These are phyloP conservation scores for Pachypsylla venusta DNA, from an alignment of 1,140 invertebrate species.

Conservation along the genomic window DNA sequence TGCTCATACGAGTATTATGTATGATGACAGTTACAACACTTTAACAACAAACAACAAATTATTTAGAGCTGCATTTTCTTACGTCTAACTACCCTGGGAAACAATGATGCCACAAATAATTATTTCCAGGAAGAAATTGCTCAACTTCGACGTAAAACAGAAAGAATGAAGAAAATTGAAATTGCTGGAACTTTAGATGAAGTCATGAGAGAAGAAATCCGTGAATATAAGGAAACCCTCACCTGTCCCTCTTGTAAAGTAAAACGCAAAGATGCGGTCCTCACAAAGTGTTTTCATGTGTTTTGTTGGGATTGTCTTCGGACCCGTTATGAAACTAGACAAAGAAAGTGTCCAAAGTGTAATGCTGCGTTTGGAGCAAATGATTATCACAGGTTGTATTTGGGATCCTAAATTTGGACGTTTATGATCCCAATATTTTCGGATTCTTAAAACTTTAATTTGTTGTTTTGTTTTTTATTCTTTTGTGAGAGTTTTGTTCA, in stretches of 20 bases:
- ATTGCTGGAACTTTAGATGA: conserved; percentile 90
- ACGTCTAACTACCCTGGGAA: no score
- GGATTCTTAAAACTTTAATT: no score
- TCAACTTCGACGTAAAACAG: conserved; percentile 76
- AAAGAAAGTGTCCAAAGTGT: conserved; percentile 98
- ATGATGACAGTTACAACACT: no score
- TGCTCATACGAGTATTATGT: no score
- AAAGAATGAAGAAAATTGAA: conserved; percentile 96
- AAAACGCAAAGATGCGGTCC: conserved; percentile 93
- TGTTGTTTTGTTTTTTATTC: no score
- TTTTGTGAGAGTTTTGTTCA: no score
- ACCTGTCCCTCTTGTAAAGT: conserved; percentile 99
- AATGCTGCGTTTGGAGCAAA: conserved; percentile 97
- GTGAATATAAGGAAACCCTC: conserved; percentile 94
- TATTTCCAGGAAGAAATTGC: conserved; percentile 74
- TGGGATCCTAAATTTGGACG: conserved; percentile 30
- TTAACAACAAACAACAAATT: no score
- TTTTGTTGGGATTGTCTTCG: conserved; percentile 98
- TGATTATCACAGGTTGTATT: conserved; percentile 89
- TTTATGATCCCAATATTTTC: no score
- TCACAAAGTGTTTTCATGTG: conserved; percentile 99
- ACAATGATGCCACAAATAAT: no score
- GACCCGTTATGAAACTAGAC: conserved; percentile 85
- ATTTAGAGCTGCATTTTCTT: no score
- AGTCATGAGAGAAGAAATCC: conserved; percentile 90